A percentile compares a stretch with the other conserved stretches of the same genome.
Evolutionary conservation across 1,140 invertebrate genomes (phyloP).

Genomic region (Acyrthosiphon pisum): DNA sequence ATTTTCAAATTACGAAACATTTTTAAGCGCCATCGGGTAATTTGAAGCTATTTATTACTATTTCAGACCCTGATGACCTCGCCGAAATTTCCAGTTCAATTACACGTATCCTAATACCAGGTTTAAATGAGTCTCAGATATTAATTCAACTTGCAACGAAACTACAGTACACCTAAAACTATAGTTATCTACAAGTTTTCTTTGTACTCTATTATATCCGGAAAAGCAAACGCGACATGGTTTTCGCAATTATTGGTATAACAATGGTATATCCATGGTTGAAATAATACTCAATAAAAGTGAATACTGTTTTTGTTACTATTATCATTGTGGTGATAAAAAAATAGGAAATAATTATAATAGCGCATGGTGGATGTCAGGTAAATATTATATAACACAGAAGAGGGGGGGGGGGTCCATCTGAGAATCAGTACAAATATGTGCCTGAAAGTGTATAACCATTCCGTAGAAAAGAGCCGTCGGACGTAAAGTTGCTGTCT

Average conservation of each 20-base stretch:
- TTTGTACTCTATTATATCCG: not conserved
- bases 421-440: not conserved
- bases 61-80: no score
- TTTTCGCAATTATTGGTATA: not conserved
- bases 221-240: not conserved
- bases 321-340: not conserved
- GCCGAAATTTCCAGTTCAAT: no score
- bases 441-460: not conserved
- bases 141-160: no score
- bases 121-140: not conserved
- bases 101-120: not conserved
- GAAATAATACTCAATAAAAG: not conserved
- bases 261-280: not conserved
- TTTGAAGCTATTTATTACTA: no score
- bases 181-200: not conserved
- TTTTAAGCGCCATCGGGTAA: no score
- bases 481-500: conserved; percentile 3
- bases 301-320: not conserved
- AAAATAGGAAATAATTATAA: not conserved
- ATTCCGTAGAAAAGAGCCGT: conserved; percentile 11
- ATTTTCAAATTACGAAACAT: no score
- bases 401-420: not conserved
- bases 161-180: no score
- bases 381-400: not conserved
- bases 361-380: not conserved